These are phyloP conservation scores for Vultur gryphus DNA, from an alignment of 2,797 vertebrate species.

Conservation along the genomic window DNA sequence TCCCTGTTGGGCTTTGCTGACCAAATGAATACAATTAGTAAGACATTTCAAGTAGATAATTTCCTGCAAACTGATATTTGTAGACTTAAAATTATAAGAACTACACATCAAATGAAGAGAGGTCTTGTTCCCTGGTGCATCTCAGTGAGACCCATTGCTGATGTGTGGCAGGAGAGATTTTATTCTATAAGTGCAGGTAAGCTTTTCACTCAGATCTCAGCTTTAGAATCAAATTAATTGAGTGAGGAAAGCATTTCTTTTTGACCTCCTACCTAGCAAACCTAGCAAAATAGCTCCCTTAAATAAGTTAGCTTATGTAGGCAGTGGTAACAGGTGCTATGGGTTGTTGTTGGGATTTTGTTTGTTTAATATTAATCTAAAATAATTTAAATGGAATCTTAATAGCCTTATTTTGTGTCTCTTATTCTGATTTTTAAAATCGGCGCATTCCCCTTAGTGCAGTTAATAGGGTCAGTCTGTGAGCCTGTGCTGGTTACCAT, in stretches of 20 bases:
- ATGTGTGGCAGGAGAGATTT: neutral
- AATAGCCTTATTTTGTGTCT: slow-evolving; percentile 50
- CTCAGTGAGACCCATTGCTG: neutral
- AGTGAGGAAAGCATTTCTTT: slow-evolving; percentile 46
- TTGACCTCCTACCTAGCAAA: slow-evolving; percentile 11
- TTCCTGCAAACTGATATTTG: neutral
- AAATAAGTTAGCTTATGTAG: neutral
- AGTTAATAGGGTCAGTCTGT: slow-evolving; percentile 75
- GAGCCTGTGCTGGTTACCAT: slow-evolving; percentile 70
- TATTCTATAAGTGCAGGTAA: neutral
- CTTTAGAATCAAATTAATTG: slow-evolving; percentile 38
- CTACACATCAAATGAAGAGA: neutral
- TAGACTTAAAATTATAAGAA: slow-evolving; percentile 21
- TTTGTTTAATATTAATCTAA: slow-evolving; percentile 63
- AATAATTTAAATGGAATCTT: slow-evolving; percentile 65
- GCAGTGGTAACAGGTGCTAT: slow-evolving; percentile 60
- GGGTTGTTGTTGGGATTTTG: slow-evolving; percentile 6
- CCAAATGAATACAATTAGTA: slow-evolving; percentile 50
- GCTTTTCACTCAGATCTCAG: slow-evolving; percentile 5
- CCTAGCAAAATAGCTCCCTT: neutral
- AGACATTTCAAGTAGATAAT: slow-evolving; percentile 38
- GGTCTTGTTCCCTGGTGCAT: neutral
- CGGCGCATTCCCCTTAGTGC: slow-evolving; percentile 41
- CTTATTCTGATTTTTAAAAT: slow-evolving; percentile 66
- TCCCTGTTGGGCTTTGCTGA: slow-evolving; percentile 33